Conservation (phyloP, 2,113 vertebrate species). For the Prinia subflava region DNA sequence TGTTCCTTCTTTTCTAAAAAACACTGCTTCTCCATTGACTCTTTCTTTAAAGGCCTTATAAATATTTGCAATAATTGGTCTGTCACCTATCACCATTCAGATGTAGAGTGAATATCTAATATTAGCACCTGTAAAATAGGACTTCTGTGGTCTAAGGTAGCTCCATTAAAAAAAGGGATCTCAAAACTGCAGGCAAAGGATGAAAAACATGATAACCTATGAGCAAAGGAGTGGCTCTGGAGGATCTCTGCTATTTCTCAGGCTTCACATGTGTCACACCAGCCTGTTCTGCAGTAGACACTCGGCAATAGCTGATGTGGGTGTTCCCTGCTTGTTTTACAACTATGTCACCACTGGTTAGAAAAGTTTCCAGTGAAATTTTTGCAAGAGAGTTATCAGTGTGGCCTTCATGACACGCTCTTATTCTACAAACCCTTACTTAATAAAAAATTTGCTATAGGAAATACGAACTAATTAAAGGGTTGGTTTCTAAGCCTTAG, state of each 20-base stretch:
- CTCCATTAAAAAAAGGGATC: not conserved
- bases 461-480: not conserved
- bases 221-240: not conserved
- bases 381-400: not conserved
- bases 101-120: not conserved
- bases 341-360: not conserved
- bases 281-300: not conserved
- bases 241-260: not conserved
- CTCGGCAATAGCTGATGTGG: accelerated
- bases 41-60: not conserved
- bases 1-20: conserved; percentile 7
- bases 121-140: not conserved
- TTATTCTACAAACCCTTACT: not conserved
- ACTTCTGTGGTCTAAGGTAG: not conserved
- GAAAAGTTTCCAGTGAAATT: not conserved
- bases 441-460: not conserved
- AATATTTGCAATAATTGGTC: not conserved
- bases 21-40: not conserved
- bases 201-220: not conserved
- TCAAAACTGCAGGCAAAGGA: not conserved
- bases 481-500: not conserved
- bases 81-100: not conserved
- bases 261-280: not conserved
- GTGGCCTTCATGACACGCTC: not conserved
- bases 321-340: not conserved